Percentiles rank a stretch among this genome's conserved stretches.
These are phyloP conservation scores for Silvanus unidentatus DNA, from an alignment of 2,888 invertebrate genomes.

Conservation along the genomic window DNA sequence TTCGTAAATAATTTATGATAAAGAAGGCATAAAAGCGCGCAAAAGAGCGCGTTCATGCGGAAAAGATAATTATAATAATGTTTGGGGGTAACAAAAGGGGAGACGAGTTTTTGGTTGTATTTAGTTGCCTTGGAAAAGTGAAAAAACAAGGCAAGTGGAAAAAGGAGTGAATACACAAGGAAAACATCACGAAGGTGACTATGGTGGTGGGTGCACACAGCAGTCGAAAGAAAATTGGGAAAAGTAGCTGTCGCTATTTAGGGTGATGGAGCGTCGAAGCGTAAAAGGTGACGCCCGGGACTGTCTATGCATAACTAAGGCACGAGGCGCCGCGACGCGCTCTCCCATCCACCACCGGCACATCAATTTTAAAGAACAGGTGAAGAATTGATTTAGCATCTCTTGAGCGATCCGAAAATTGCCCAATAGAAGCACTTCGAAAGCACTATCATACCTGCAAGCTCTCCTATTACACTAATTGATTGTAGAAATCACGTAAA, in stretches of 20 bases:
- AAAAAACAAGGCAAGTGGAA: no score
- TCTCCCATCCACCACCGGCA: no score
- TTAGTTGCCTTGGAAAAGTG: no score
- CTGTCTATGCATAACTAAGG: slow-evolving; percentile 36
- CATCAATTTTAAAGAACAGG: slow-evolving; percentile 32
- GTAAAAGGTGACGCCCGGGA: slow-evolving; percentile 35
- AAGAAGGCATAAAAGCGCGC: not conserved
- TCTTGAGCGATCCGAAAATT: slow-evolving; percentile 21
- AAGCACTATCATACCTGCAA: no score
- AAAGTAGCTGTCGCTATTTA: slow-evolving; percentile 38
- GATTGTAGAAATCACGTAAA: no score
- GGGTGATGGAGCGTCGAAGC: slow-evolving; percentile 35
- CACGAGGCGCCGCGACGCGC: slow-evolving; percentile 24
- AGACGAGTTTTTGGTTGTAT: no score
- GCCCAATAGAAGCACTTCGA: slow-evolving; percentile 11
- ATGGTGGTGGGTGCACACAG: slow-evolving; percentile 14
- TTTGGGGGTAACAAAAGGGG: not conserved
- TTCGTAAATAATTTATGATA: not conserved
- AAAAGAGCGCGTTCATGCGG: slow-evolving; percentile 1
- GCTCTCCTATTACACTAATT: no score
- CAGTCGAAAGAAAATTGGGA: slow-evolving; percentile 12
- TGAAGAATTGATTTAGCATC: slow-evolving; percentile 33
- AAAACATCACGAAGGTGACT: slow-evolving; percentile 4
- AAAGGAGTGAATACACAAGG: not conserved
- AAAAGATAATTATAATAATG: slow-evolving; percentile 1